Base-by-base conservation (phyloP, 2,113 vertebrate species). In the Eidolon helvum region DNA sequence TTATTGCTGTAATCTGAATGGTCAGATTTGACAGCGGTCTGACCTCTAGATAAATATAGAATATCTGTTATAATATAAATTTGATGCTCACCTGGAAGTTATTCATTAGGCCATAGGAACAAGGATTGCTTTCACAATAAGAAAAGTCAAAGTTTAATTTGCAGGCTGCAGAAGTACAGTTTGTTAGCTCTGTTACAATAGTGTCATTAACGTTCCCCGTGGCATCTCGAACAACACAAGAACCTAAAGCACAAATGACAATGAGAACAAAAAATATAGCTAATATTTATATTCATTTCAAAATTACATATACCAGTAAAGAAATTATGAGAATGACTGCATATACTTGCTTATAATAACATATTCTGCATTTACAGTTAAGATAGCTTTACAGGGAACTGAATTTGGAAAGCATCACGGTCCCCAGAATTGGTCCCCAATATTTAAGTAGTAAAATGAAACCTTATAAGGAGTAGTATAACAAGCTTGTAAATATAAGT, bases 151-250 rank as follows among this genome's bases (percentile, higher is more conserved):
- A 99, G 94, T 99, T 99, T 21, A 99, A 98, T 72, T 98, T 99
- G 98, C 99, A 99, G 69, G 99, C 98, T n/a, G 99, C 99, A 18
- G 98, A 93, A 7, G 99, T 99, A 96, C 99, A 99, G 96, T 99
- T 99, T 84, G 98, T 95, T 33, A 98, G 87, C 50, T 98, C 94
- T 0, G 82, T 97, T 65, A 98, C 65, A 66, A 99, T 12, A 0
- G 99, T 99, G 87, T 98, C 98, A 45, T 99, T 99, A 8, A 97
- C 0, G 0, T 90, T 98, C 28, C 99, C 99, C 12, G 98, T 99
- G 85, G 99, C 99, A 93, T 99, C 99, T 72, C 99, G 99, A 94
- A 99, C 99, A 87, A 99, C 99, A 96, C 99, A 99, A 38, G 99
- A 98, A 84, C 99, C 99, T 99, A 96, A 57, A 94, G 43, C n/a